Evolutionary conservation across 2,113 vertebrate species (phyloP).

Genomic region (human): DNA sequence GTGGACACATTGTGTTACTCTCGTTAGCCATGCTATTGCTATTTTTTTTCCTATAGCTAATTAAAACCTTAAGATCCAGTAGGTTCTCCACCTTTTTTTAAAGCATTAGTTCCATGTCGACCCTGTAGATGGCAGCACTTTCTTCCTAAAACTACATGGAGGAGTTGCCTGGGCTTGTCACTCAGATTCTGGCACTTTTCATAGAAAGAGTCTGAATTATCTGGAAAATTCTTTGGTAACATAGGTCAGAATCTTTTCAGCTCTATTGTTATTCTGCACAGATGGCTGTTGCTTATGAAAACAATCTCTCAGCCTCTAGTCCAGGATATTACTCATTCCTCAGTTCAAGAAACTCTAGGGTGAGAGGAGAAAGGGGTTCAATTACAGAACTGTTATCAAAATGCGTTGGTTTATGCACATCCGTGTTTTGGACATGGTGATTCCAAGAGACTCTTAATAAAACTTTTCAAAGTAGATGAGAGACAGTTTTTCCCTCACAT

Average conservation of each 20-base stretch:
- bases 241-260: constrained; percentile 30
- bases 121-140: constrained; percentile 77
- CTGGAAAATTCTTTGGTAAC: constrained; percentile 57
- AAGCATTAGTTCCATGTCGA: background rate
- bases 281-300: constrained; percentile 31
- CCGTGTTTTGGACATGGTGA: background rate
- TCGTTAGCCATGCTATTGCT: background rate
- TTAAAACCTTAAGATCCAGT: background rate
- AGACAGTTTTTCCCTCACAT: background rate
- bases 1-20: background rate
- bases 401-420: background rate
- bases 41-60: background rate
- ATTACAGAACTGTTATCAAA: background rate
- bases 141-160: background rate
- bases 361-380: background rate
- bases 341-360: background rate
- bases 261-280: background rate
- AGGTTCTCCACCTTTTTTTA: background rate
- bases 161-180: background rate
- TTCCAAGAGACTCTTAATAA: background rate
- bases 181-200: constrained; percentile 34
- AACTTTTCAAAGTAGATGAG: background rate
- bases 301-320: background rate
- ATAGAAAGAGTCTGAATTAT: constrained; percentile 51
- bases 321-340: background rate